A percentile compares a stretch with the other conserved stretches of the same genome.
These are phyloP conservation scores for Gadopsis bispinosus DNA, from an alignment of 2,797 vertebrate genomes.

Conservation along the genomic window DNA sequence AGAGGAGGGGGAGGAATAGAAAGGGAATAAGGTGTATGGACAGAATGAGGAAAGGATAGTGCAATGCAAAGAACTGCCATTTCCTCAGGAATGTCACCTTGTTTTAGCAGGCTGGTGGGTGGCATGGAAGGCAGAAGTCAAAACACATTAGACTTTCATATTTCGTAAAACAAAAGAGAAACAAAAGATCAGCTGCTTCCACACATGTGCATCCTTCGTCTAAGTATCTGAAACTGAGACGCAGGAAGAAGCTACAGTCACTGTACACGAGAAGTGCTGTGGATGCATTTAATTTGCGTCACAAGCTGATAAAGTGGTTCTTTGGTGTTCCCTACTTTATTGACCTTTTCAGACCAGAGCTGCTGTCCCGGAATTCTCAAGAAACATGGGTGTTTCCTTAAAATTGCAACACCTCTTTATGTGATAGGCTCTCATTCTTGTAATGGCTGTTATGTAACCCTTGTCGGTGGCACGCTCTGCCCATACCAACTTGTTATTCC, in stretches of 20 bases:
- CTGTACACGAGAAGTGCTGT: background rate
- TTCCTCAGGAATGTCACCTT: constrained; percentile 77
- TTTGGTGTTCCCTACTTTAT: background rate
- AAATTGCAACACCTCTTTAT: constrained; percentile 44
- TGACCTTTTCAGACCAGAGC: constrained; percentile 1
- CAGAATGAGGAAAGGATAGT: constrained; percentile 22
- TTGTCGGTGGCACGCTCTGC: constrained; percentile 24
- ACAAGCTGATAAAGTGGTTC: background rate
- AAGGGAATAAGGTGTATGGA: constrained; percentile 7
- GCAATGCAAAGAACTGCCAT: constrained; percentile 58
- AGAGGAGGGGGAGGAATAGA: background rate
- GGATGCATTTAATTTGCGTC: constrained; percentile 5
- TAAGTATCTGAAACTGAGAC: constrained; percentile 15
- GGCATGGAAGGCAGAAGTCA: constrained; percentile 43
- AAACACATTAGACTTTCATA: constrained; percentile 32
- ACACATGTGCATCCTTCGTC: background rate
- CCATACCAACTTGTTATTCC: constrained; percentile 56
- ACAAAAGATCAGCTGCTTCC: constrained; percentile 32
- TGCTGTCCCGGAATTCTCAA: background rate
- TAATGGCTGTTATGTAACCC: constrained; percentile 67
- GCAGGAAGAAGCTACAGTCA: background rate
- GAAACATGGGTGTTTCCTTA: constrained; percentile 26
- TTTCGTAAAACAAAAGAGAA: constrained; percentile 10
- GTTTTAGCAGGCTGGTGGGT: constrained; percentile 44
- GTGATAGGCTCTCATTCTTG: constrained; percentile 27